phyloP scores from a whole-genome alignment of 2,113 vertebrate genomes.

The Catharus bicknelli region DNA sequence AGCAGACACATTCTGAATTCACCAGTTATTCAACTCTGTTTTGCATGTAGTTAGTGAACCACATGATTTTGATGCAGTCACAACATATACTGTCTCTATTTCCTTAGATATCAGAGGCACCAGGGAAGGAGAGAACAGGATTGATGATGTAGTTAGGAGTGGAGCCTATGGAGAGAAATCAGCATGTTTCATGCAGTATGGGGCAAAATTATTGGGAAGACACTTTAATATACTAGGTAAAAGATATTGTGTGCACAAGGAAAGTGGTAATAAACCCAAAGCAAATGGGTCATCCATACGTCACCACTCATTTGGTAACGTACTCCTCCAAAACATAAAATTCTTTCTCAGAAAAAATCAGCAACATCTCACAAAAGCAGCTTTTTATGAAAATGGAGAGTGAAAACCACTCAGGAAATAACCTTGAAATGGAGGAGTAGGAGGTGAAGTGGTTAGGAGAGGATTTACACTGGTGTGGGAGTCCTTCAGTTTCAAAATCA shows the following conservation, averaged over 20 bases:
- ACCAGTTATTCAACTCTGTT: background rate
- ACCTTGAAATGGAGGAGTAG: background rate
- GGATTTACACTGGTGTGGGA: slow-evolving; percentile 23
- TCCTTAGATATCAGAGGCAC: background rate
- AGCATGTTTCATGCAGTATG: background rate
- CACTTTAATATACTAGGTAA: background rate
- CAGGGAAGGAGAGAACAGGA: background rate
- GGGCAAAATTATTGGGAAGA: background rate
- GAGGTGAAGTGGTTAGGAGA: slow-evolving; percentile 36
- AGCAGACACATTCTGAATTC: background rate
- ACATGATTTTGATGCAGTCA: background rate
- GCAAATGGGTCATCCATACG: background rate
- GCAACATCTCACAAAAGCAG: background rate
- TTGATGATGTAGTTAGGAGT: background rate
- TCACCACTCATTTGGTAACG: background rate
- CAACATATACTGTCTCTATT: background rate
- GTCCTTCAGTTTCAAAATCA: slow-evolving; percentile 52
- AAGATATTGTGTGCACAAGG: background rate
- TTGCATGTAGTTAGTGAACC: background rate
- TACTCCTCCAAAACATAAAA: background rate
- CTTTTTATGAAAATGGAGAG: background rate
- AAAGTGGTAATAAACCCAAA: background rate
- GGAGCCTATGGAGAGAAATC: background rate
- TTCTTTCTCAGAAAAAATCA: background rate
- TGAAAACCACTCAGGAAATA: slow-evolving; percentile 21